Base-by-base conservation (phyloP, 2,797 vertebrate species). In the Halcyon chelicuti region DNA sequence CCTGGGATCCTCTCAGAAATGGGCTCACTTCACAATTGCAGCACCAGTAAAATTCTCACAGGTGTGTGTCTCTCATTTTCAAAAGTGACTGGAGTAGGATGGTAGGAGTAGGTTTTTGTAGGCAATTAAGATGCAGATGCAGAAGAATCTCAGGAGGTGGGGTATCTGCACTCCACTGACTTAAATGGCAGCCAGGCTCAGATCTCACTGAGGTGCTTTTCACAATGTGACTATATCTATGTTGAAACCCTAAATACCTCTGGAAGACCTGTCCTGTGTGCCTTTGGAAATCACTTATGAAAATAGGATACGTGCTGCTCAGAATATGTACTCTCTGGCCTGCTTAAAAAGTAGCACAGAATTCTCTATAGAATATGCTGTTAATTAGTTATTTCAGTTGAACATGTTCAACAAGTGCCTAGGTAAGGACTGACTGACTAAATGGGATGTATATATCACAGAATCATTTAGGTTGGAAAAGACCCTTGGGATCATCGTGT, bases 311-410 rank as follows among this genome's bases (percentile, higher is more conserved):
- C 28, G 72, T 73, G 28, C 74, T 92, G 71, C 75, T 91, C 80
- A 74, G 65, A 78, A 66, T 46, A 82, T 0, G 49, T 80, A 92
- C 92, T 47, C 61, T 75, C 58, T 78, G 95, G 49, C 96, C 96
- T 92, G 86, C 65, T 97, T 96, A 92, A 82, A 87, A 96, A 95
- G 65, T 95, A 70, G 93, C 91, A 93, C 94, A 81, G 67, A 89
- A 96, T 73, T 94, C 95, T 70, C 96, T 35, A 60, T 11, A 63
- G 95, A 95, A 90, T 91, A 93, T 9, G 39, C 20, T 44, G 58
- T 16, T 96, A 96, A 97, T 96, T 94, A 96, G 95, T 76, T 92
- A 79, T 90, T 93, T 92, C 90, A 95, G 26, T 67, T 70, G 51
- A 84, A 67, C 49, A 39, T 10, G 35, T 51, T 82, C 94, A 94